phyloP scores from a whole-genome alignment of 2,113 vertebrate genomes.

The Jaculus jaculus region DNA sequence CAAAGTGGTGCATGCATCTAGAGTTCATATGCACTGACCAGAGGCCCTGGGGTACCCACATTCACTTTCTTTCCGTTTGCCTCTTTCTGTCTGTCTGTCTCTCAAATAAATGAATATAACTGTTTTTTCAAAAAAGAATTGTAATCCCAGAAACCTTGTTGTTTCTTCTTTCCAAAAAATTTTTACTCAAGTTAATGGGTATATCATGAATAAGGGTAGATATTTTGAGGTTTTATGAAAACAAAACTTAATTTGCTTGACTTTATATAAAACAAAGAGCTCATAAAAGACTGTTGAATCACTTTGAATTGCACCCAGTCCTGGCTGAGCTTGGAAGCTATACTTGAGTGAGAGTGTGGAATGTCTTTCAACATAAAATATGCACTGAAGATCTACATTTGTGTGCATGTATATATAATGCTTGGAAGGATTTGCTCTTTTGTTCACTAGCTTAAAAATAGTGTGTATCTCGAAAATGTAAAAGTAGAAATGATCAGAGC shows the following conservation, averaged over 20 bases:
- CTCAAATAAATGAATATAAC: too few species aligned
- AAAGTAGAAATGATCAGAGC: background rate
- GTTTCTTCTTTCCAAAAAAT: background rate
- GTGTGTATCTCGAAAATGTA: background rate
- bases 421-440: background rate
- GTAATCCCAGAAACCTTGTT: background rate
- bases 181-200: background rate
- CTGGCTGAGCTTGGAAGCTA: background rate
- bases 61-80: too few species aligned
- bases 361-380: conserved; percentile 72
- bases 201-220: too few species aligned
- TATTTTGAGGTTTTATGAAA: background rate
- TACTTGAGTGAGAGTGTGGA: conserved; percentile 60
- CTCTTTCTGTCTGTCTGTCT: too few species aligned
- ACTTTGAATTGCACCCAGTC: background rate
- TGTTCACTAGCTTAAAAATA: background rate
- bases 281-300: too few species aligned
- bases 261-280: background rate
- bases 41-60: too few species aligned
- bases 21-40: too few species aligned
- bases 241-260: background rate
- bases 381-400: conserved; percentile 67
- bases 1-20: too few species aligned
- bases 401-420: background rate
- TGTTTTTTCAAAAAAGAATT: background rate